Percentiles rank a stretch among this genome's conserved stretches.
These are phyloP conservation scores for Panulirus ornatus DNA, from an alignment of 1,140 invertebrate species.

Conservation along the genomic window DNA sequence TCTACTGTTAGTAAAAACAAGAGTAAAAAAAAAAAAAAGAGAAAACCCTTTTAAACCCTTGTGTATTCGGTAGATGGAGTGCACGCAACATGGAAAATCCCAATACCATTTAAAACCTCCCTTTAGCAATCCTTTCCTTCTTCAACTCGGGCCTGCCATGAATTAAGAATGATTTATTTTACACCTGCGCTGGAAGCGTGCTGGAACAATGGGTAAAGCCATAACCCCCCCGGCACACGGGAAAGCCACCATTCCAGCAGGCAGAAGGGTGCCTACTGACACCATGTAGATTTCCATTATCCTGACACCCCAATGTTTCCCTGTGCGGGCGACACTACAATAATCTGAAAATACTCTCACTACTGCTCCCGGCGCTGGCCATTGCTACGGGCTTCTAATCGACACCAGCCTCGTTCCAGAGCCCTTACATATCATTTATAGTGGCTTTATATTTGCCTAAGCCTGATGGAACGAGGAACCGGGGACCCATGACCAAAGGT, in stretches of 20 bases:
- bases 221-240: constrained; percentile 48
- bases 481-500: constrained; percentile 56
- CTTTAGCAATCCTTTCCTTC: constrained; percentile 47
- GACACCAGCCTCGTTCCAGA: constrained; percentile 59
- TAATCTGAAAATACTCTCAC: constrained; percentile 72
- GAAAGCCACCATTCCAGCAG: constrained; percentile 50
- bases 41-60: too few relatives aligned
- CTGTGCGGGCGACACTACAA: constrained; percentile 65
- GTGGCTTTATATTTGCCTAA: constrained; percentile 70
- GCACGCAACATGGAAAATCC: constrained; percentile 50
- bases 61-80: too few relatives aligned
- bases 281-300: constrained; percentile 72
- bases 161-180: constrained; percentile 71
- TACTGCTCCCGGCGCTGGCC: constrained; percentile 58
- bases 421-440: constrained; percentile 72
- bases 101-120: constrained; percentile 27
- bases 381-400: constrained; percentile 72
- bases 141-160: constrained; percentile 47
- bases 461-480: constrained; percentile 66
- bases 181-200: constrained; percentile 63
- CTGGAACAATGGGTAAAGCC: constrained; percentile 66
- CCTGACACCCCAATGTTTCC: constrained; percentile 68
- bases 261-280: constrained; percentile 65
- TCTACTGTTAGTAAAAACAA: too few relatives aligned
- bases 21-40: too few relatives aligned